Evolutionary conservation across 2,888 invertebrate species (phyloP), one percentile per base, ranked within the genome.

Genomic region (Drosophila colorata): DNA sequence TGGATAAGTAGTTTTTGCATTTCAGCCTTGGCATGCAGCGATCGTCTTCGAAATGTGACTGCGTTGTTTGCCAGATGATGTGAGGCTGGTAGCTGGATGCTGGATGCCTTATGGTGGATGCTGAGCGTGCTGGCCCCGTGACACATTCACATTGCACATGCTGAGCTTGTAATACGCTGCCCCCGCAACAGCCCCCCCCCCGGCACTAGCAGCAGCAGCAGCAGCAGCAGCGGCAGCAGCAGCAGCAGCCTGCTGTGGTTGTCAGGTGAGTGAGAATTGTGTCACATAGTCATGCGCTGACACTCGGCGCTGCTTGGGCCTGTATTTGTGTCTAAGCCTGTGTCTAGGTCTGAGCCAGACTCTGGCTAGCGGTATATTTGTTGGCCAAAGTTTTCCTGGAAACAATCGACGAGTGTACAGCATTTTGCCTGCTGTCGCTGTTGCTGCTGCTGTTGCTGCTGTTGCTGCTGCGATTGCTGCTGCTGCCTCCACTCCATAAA

Each of bases 191-290:
- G 59, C 38, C 13, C 43, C 31, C 43, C 20, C 35, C 28, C 7
- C 25, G 8, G 14, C 14, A 23, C 25, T 23, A 6, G 28, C 14
- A 23, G 40, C 41, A 25, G 53, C 46, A 53, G 46, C 56, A 74
- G 41, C 70, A 52, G 68, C 37, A 25, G 53, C 46, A 53, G 46
- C 56, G 69, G 41, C 70, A 52, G 68, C 37, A 11, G 46, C 37
- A 28, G 25, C 65, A 43, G 69, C 65, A 53, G 64, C 68, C 69
- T 67, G 70, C 81, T 60, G 79, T 55, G 70, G 82, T 67, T 78
- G 80, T 82, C 84, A 82, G 83, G 78, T 78, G 86, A 90, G 88
- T 90, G 90, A 89, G 90, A 90, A 90, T 89, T 90, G 90, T 90
- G 90, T 89, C 90, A 90, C 88, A 84, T 87, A 80, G 78, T 88